These are phyloP conservation scores for Leptopilina clavipes DNA, from an alignment of 1,140 invertebrate genomes.

Conservation along the genomic window DNA sequence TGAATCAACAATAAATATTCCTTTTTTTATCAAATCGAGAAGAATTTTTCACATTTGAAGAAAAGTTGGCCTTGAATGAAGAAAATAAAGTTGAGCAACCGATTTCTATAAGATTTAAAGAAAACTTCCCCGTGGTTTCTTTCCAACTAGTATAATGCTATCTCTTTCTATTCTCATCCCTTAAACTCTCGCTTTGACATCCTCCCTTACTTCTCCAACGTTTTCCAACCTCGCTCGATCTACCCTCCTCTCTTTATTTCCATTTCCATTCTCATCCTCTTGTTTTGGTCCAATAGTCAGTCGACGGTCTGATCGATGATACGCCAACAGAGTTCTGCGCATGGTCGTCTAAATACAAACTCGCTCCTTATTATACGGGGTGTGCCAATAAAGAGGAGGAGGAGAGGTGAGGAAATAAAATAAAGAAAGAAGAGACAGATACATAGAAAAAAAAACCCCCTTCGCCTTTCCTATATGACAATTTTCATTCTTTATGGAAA, in stretches of 20 bases:
- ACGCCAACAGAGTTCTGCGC: constrained; percentile 71
- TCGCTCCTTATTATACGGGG: constrained; percentile 70
- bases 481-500: not conserved
- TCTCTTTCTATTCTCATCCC: constrained; percentile 29
- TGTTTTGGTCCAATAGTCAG: constrained; percentile 74
- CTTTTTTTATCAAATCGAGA: no score
- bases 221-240: constrained; percentile 42
- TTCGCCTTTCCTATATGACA: not conserved
- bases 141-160: not conserved
- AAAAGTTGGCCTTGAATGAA: not conserved
- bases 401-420: constrained; percentile 41
- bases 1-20: no score
- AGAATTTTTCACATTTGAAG: not conserved
- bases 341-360: constrained; percentile 72
- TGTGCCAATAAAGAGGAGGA: constrained; percentile 67
- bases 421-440: constrained; percentile 46
- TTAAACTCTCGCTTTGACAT: constrained; percentile 22
- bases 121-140: no score
- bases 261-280: constrained; percentile 67
- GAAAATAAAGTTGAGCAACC: not conserved
- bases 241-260: constrained; percentile 50
- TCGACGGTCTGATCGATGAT: constrained; percentile 73
- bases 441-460: constrained; percentile 43
- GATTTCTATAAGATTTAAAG: no score
- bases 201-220: constrained; percentile 10